Base-by-base conservation (phyloP, 2,797 vertebrate genomes). In the Nyctibius grandis region DNA sequence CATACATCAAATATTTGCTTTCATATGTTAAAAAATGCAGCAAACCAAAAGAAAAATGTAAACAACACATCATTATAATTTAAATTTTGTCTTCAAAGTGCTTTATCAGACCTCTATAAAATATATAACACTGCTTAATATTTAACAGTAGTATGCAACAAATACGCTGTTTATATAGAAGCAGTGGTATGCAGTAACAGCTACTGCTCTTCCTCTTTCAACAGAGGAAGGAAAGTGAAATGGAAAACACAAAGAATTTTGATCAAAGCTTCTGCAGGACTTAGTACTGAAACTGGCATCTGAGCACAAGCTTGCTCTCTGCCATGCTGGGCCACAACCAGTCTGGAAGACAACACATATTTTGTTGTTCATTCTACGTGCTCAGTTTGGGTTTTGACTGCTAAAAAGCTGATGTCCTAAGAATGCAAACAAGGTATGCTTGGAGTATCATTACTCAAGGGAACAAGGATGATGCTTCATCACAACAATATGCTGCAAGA, bases 51-150 rank as follows among this genome's bases (percentile, higher is more conserved):
- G 63, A 85, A 93, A 95, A 85, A 82, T 16, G 75, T 8, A 78
- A 95, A 67, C 23, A 38, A 33, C 51, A 77, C 64, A 80, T 77
- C 77, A 80, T 80, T 64, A 74, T 95, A 0, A 85, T 89, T 91
- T 85, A 61, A 77, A 88, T 77, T 85, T 83, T 53, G 89, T 65
- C 88, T 91, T 93, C 75, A 91, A 89, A 94, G 85, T 74, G 56
- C 75, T 92, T 89, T 95, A 94, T 92, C 92, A 75, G 72, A 91
- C 59, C 67, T 89, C 93, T 91, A 91, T 89, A 80, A 94, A 95
- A 96, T 87, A 94, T 63, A 57, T 77, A 95, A 89, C 68, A 80
- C 72, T 85, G 34, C 53, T 97, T 89, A 95, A 94, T 92, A 94
- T 92, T 92, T 95, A 91, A 96, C 60, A 95, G 72, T 51, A 72